Evolutionary conservation across 2,113 vertebrate species (phyloP).

Genomic region (Ginglymostoma cirratum): DNA sequence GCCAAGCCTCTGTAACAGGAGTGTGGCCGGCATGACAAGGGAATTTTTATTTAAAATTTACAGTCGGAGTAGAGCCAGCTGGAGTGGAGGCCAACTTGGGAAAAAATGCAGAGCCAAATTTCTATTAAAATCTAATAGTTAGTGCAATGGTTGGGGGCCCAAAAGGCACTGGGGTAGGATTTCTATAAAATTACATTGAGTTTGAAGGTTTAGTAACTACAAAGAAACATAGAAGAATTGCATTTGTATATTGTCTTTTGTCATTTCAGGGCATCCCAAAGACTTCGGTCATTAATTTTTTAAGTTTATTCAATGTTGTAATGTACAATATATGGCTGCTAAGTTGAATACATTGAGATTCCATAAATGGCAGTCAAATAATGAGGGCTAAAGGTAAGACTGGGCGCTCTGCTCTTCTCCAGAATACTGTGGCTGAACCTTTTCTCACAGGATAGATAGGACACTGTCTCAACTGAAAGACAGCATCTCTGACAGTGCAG

Average conservation of each 20-base stretch:
- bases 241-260: background rate
- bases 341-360: background rate
- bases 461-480: background rate
- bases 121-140: background rate
- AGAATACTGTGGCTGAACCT: background rate
- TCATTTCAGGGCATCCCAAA: background rate
- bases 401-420: background rate
- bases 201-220: no score
- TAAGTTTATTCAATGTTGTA: background rate
- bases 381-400: background rate
- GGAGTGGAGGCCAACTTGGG: background rate
- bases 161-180: background rate
- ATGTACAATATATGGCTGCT: background rate
- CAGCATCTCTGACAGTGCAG: background rate
- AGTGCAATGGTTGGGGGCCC: background rate
- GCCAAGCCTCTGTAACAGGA: background rate
- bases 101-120: constrained; percentile 11
- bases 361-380: background rate
- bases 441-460: background rate
- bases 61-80: background rate
- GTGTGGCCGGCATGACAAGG: background rate
- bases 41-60: background rate
- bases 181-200: background rate
- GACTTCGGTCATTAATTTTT: background rate
- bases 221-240: background rate